Evolutionary conservation across 2,113 vertebrate species (phyloP).

Genomic region (Okapia johnstoni): DNA sequence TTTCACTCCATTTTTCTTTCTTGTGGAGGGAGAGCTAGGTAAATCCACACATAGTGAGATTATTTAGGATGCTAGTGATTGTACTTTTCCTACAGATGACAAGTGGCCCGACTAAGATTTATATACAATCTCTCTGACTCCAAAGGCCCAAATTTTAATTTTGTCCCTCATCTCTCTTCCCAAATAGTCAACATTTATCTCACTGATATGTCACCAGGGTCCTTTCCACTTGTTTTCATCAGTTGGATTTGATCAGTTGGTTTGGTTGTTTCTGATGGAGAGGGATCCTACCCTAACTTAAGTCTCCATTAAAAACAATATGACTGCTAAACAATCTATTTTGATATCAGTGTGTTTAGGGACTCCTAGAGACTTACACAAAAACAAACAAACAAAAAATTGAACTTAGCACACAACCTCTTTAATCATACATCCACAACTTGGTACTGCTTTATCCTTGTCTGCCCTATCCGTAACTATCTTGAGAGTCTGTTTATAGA

Average conservation of each 20-base stretch:
- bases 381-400: background rate
- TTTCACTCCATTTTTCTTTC: background rate
- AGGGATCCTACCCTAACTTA: background rate
- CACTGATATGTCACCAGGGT: background rate
- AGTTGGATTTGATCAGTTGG: background rate
- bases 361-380: background rate
- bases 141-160: background rate
- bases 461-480: background rate
- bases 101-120: background rate
- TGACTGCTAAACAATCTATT: background rate
- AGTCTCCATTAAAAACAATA: background rate
- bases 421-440: background rate
- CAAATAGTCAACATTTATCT: background rate
- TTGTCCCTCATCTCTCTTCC: fast-evolving
- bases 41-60: background rate
- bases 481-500: background rate
- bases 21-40: background rate
- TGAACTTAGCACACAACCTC: background rate
- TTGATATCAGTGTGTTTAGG: background rate
- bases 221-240: background rate
- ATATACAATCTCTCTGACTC: background rate
- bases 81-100: background rate
- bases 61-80: background rate
- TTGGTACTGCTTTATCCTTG: background rate
- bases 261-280: background rate